A percentile compares a stretch with the other conserved stretches of the same genome.
Conservation (phyloP, 2,113 vertebrate species). For the Zootoca vivipara region DNA sequence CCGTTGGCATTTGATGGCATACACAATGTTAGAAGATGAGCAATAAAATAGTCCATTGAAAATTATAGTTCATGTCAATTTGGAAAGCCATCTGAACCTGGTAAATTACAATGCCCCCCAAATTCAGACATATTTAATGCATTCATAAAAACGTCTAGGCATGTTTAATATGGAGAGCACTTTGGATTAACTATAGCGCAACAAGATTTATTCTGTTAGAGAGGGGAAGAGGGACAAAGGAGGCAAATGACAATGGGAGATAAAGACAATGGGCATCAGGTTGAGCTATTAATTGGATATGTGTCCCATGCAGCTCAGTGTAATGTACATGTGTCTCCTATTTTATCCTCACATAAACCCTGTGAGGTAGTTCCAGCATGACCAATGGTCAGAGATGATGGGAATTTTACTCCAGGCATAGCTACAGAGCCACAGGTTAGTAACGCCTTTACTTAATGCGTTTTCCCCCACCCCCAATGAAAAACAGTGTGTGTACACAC, state of each 20-base stretch:
- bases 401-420: too few relatives aligned
- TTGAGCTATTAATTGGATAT: not conserved
- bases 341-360: not conserved
- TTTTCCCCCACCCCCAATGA: too few relatives aligned
- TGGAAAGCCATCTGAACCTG: conserved; percentile 64
- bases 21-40: too few relatives aligned
- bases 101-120: conserved; percentile 59
- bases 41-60: too few relatives aligned
- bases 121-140: conserved; percentile 67
- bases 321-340: not conserved
- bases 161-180: conserved; percentile 68
- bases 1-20: too few relatives aligned
- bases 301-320: too few relatives aligned
- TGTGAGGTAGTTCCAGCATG: too few relatives aligned
- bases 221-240: conserved; percentile 48
- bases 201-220: conserved; percentile 68
- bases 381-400: too few relatives aligned
- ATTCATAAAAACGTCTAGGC: conserved; percentile 70
- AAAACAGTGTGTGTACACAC: too few relatives aligned
- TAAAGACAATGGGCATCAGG: not conserved
- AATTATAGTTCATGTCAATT: conserved; percentile 58
- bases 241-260: conserved; percentile 20
- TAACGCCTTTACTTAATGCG: too few relatives aligned
- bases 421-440: too few relatives aligned
- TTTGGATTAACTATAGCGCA: conserved; percentile 69